A percentile compares a stretch with the other conserved stretches of the same genome.
phyloP scores from a whole-genome alignment of 2,888 invertebrate species.

The Leucozona laternaria region DNA sequence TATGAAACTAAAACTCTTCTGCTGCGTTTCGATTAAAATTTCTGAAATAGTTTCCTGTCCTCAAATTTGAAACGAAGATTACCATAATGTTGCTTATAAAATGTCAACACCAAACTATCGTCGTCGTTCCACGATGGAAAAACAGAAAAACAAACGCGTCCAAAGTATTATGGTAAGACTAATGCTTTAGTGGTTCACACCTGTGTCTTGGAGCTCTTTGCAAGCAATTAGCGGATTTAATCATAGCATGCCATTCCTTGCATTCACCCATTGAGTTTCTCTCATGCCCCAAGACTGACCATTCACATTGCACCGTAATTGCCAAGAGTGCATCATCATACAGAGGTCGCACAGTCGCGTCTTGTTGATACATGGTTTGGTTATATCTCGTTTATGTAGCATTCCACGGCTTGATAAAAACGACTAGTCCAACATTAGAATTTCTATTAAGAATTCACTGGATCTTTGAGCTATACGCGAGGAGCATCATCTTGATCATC shows the following conservation, averaged over 20 bases:
- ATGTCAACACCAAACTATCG: constrained; percentile 2
- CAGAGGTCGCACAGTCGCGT: constrained; percentile 12
- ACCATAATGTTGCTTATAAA: neutral
- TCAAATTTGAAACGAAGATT: neutral
- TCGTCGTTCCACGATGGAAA: neutral
- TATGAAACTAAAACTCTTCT: neutral
- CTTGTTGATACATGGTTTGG: neutral
- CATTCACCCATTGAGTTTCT: constrained; percentile 57
- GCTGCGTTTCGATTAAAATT: neutral
- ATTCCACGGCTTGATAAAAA: constrained; percentile 64
- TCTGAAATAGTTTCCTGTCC: neutral
- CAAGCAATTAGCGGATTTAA: constrained; percentile 60
- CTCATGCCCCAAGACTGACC: constrained; percentile 59
- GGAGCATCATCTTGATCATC: constrained; percentile 39
- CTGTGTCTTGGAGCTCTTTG: constrained; percentile 50
- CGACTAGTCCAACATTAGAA: constrained; percentile 63
- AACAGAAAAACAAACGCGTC: neutral
- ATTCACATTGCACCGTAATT: constrained; percentile 64
- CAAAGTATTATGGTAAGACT: constrained; percentile 11
- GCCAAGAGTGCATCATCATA: neutral
- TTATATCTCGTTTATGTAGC: constrained; percentile 17
- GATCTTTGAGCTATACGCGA: neutral
- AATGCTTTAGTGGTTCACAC: constrained; percentile 48
- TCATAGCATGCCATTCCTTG: constrained; percentile 50
- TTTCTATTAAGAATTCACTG: constrained; percentile 67